Percentiles rank a stretch among this genome's conserved stretches.
phyloP scores from a whole-genome alignment of 2,113 vertebrate species.

The Ctenodactylus gundi region DNA sequence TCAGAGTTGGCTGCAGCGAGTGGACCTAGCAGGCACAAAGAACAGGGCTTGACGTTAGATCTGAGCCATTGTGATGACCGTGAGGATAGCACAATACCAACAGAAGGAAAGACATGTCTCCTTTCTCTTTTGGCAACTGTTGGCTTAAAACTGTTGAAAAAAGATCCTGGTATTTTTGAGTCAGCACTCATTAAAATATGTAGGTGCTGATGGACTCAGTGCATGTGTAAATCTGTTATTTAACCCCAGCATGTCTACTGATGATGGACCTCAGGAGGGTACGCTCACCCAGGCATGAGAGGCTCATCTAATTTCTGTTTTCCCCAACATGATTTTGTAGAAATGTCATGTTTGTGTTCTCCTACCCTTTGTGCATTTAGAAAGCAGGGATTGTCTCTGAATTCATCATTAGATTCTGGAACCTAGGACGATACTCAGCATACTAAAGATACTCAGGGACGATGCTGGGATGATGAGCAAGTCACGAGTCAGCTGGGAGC shows the following conservation, averaged over 20 bases:
- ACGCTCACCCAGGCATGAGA: neutral
- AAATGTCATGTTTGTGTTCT: neutral
- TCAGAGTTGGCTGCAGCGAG: neutral
- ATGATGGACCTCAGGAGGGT: neutral
- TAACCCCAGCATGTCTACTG: neutral
- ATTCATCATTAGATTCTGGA: neutral
- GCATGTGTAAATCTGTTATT: neutral
- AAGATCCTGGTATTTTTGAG: neutral
- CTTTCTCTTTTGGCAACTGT: constrained; percentile 4
- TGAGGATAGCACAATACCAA: neutral
- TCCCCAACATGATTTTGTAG: neutral
- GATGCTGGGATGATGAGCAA: neutral
- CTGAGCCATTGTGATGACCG: neutral
- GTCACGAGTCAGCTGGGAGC: neutral
- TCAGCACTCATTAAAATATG: neutral
- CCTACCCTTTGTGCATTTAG: neutral
- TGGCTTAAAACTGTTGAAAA: neutral
- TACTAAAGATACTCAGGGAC: neutral
- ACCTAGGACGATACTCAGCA: neutral
- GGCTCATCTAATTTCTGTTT: neutral
- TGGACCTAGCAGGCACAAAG: neutral
- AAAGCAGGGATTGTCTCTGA: neutral
- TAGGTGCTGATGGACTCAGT: neutral
- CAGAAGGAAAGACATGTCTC: neutral
- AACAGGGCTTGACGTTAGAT: neutral